Base-by-base conservation (phyloP, 2,113 vertebrate genomes). In the Ceyx margarethae region DNA sequence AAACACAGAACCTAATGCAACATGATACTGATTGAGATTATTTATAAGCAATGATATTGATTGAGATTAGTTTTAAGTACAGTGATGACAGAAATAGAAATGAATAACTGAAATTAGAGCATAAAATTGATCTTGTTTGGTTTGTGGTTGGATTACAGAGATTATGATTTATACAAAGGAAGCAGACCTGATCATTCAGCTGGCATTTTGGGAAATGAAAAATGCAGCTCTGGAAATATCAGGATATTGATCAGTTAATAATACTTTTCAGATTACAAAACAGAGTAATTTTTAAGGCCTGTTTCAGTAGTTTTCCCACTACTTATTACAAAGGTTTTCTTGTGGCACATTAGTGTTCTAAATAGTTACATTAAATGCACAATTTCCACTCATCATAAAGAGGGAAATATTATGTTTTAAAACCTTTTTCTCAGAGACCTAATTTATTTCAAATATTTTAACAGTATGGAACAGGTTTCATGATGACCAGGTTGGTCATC, bases 11-110 rank as follows among this genome's bases (percentile, higher is more conserved):
- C 17, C 16, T 51, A 51, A 51, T 3, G 8, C 20, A 61, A 56
- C 19, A 40, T 2, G 0, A n/a, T 48, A 54, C 31, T 3, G 2
- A 57, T 1, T 15, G 23, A 51, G 29, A 50, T 23, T 11, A 50
- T 50, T 50, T 23, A 4, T 50, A 50, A 37, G 37, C 37, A 10
- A 37, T 37, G 10, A 37, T 37, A 37, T 37, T 37, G 37, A 37
- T 37, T 37, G 10, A 37, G 37, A 37, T 37, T 37, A 37, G 37
- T 37, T 37, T 37, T 33, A 58, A 54, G 18, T 33, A 60, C 7
- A 1, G 2, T 13, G 8, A 31, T 20, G 6, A 37, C 2, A 81
- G 28, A 72, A 81, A 65, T 54, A 46, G 53, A 87, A 83, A 19
- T 65, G 15, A 48, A 13, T 57, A 37, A 68, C n/a, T 61, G 15